Percentiles rank a stretch among this genome's conserved stretches.
Evolutionary conservation across 2,888 invertebrate genomes (phyloP).

Genomic region (Mantis religiosa): DNA sequence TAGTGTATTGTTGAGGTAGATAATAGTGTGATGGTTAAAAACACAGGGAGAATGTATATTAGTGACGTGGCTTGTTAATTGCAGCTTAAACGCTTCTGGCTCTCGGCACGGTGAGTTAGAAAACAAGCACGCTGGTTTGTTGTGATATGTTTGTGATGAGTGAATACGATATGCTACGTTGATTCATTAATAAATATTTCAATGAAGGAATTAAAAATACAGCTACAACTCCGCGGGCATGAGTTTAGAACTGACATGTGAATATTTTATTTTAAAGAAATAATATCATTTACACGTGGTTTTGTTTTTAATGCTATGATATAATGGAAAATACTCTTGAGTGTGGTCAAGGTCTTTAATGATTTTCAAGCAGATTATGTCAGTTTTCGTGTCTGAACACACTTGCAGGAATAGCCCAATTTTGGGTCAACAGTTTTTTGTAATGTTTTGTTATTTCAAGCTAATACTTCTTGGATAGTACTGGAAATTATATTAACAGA

Average conservation of each 20-base stretch:
- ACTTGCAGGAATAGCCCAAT: background rate
- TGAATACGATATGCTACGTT: background rate
- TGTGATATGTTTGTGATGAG: background rate
- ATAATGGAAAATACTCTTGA: background rate
- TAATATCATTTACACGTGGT: background rate
- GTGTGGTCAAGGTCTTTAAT: background rate
- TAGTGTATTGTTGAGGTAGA: background rate
- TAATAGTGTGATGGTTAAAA: background rate
- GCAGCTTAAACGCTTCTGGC: background rate
- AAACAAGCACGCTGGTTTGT: constrained; percentile 15
- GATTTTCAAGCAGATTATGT: background rate
- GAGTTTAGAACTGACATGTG: background rate
- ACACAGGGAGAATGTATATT: background rate
- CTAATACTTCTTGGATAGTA: background rate
- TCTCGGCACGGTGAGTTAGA: background rate
- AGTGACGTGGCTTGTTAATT: background rate
- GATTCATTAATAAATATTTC: background rate
- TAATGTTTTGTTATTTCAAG: background rate
- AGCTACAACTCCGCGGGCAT: background rate
- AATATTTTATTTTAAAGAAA: background rate
- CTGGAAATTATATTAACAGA: no score
- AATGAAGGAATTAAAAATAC: background rate
- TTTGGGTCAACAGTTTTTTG: background rate
- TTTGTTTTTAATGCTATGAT: background rate
- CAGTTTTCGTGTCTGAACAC: background rate